Percentiles rank a stretch among this genome's conserved stretches.
These are phyloP conservation scores for Lasioglossum oenotherae DNA, from an alignment of 2,888 invertebrate species.

Conservation along the genomic window DNA sequence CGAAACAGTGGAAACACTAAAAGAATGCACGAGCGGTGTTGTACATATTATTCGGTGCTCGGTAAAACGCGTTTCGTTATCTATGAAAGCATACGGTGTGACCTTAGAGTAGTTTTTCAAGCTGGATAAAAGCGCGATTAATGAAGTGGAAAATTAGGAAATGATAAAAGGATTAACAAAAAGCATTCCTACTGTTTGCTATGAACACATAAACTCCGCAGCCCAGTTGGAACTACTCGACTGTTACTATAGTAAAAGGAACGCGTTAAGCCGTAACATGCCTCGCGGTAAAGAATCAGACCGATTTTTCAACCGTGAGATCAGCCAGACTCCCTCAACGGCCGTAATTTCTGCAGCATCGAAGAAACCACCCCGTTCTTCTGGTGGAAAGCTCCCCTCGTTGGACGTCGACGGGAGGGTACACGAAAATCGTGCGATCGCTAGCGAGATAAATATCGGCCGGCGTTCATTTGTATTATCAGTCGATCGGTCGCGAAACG, in stretches of 20 bases:
- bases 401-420: background rate
- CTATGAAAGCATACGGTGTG: background rate
- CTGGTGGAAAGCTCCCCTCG: background rate
- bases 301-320: background rate
- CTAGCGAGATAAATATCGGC: slow-evolving; percentile 43
- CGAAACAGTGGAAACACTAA: background rate
- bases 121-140: background rate
- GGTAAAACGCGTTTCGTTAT: background rate
- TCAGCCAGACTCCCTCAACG: background rate
- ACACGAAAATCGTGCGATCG: slow-evolving; percentile 4
- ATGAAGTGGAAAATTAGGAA: background rate
- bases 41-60: background rate
- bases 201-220: background rate
- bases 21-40: background rate
- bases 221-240: background rate
- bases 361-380: background rate
- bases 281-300: background rate
- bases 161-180: background rate
- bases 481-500: slow-evolving; percentile 48
- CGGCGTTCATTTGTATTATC: slow-evolving; percentile 29
- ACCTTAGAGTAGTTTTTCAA: background rate
- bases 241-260: background rate
- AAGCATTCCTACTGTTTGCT: background rate
- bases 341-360: background rate
- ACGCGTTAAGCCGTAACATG: background rate